phyloP scores from a whole-genome alignment of 2,888 invertebrate genomes.

The Eustalomyia histrio region DNA sequence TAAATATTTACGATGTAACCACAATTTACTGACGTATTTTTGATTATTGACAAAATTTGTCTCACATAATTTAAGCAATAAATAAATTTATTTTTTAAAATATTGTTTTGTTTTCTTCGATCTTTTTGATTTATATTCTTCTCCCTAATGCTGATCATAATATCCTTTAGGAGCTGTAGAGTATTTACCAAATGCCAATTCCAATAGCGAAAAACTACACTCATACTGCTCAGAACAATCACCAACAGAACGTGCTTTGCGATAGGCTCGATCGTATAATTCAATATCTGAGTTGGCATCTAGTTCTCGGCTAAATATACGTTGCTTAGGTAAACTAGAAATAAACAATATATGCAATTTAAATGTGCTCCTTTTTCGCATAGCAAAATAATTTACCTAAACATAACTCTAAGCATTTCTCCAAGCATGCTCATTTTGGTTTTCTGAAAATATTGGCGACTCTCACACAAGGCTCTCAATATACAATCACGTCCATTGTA shows the following conservation, averaged over 20 bases:
- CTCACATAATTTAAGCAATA: too few relatives aligned
- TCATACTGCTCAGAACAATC: slow-evolving; percentile 82
- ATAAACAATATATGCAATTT: not conserved
- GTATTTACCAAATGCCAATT: slow-evolving; percentile 84
- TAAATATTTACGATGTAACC: too few relatives aligned
- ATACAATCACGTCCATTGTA: slow-evolving; percentile 87
- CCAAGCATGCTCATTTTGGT: slow-evolving; percentile 84
- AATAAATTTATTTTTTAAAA: too few relatives aligned
- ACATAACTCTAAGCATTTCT: slow-evolving; percentile 85
- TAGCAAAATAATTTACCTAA: slow-evolving; percentile 82
- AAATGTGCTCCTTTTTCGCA: too few relatives aligned
- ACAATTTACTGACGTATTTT: too few relatives aligned
- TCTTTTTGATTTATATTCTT: too few relatives aligned
- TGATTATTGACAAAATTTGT: too few relatives aligned
- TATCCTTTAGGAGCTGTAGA: slow-evolving; percentile 73
- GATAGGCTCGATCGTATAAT: slow-evolving; percentile 85
- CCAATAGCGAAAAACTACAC: slow-evolving; percentile 86
- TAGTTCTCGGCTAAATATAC: slow-evolving; percentile 83
- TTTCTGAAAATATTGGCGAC: slow-evolving; percentile 84
- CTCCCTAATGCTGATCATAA: slow-evolving; percentile 55
- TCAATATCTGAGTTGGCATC: slow-evolving; percentile 84
- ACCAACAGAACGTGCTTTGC: slow-evolving; percentile 77
- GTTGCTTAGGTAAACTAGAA: slow-evolving; percentile 84
- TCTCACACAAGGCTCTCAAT: slow-evolving; percentile 86
- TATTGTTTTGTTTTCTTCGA: too few relatives aligned